Evolutionary conservation across 2,888 invertebrate genomes (phyloP).

Genomic region (Cryptus viduatorius): DNA sequence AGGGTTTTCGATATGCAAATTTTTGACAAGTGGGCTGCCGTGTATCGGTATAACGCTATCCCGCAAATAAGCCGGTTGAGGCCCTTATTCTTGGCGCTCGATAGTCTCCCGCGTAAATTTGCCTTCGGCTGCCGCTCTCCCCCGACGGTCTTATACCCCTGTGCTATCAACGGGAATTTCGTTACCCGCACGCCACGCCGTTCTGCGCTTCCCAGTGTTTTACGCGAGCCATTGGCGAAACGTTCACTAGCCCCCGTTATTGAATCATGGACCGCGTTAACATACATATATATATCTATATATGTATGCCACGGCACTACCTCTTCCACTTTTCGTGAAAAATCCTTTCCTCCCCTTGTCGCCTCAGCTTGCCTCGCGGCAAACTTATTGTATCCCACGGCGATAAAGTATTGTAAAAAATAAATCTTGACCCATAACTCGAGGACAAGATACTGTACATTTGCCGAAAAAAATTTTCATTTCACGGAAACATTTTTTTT

Average conservation of each 20-base stretch:
- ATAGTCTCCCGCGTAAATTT: constrained; percentile 29
- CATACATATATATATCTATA: background rate
- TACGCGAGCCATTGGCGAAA: constrained; percentile 49
- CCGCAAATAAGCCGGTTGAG: constrained; percentile 20
- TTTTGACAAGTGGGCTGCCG: constrained; percentile 20
- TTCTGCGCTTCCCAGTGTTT: constrained; percentile 34
- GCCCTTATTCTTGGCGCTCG: constrained; percentile 15
- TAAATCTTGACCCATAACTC: background rate
- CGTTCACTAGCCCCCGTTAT: constrained; percentile 39
- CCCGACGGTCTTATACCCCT: constrained; percentile 4
- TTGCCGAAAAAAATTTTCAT: constrained; percentile 34
- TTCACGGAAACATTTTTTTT: too few relatives aligned
- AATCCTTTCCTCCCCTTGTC: background rate
- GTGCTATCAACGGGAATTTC: constrained; percentile 62
- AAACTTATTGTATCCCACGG: background rate
- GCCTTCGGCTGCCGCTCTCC: constrained; percentile 14
- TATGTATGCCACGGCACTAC: background rate
- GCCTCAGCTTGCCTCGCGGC: background rate
- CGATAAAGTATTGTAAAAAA: background rate
- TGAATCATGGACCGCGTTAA: constrained; percentile 56
- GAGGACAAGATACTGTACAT: background rate
- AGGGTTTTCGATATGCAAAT: constrained; percentile 27
- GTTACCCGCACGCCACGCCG: constrained; percentile 39
- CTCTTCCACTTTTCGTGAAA: background rate
- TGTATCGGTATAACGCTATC: constrained; percentile 12